Base-by-base conservation (phyloP, 1,140 invertebrate genomes). In the Drosophila rufa region DNA sequence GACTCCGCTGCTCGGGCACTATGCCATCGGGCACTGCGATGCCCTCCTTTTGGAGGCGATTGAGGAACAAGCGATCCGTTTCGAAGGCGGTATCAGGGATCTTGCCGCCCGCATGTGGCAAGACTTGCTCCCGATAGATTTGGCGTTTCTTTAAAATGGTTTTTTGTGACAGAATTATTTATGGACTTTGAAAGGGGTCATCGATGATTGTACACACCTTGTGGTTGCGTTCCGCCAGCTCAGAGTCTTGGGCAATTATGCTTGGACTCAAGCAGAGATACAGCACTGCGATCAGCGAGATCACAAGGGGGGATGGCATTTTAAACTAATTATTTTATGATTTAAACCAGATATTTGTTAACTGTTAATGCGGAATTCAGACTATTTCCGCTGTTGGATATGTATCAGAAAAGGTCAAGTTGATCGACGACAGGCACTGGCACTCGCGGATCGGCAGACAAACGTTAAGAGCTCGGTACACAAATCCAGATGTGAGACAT, bases 51-150 rank as follows among this genome's bases (percentile, higher is more conserved):
- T 95, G 95, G 14, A 95, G 86, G 27, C 94, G 94, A 87, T 96
- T 96, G 30, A 95, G 79, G 17, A 94, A 94, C 19, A 96, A 89
- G 19, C 95, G 94, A 89, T 95, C 95, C 0, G 94, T 93, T 58
- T 93, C 93, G 71, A 95, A 95, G 19, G 95, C 95, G 55, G 94
- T 94, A 60, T 95, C 95, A 0, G 95, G 95, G 68, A 96, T 95
- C 92, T 95, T 95, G 5, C 95, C 95, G 42, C 95, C 95, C 12
- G 94, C 89, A 64, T 94, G 93, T 17, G 95, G 95, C 27, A 95
- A 74, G 15, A 96, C 94, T 83, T 95, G 94, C 75, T 96, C 95
- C 30, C 95, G 93, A 92, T 95, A 95, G 66, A 95, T 94, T 84
- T 95, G 95, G 25, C 95, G 93, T 86, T 95, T 95, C 92, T 94